These are phyloP conservation scores for Samia ricini DNA, from an alignment of 1,140 invertebrate species.

Conservation along the genomic window DNA sequence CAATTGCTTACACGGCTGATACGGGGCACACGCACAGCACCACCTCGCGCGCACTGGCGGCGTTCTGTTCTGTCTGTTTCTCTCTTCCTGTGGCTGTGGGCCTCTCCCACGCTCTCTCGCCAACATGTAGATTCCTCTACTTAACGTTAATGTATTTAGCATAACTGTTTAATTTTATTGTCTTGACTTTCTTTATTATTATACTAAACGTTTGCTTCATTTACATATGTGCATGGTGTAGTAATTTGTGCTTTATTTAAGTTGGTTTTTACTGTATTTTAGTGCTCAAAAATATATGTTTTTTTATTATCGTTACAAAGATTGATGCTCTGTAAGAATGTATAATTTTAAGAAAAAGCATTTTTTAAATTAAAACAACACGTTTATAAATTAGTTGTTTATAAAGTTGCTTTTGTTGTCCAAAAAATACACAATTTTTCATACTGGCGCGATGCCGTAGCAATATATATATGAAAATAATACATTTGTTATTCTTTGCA, in stretches of 20 bases:
- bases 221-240: conserved; percentile 6
- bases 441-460: no score
- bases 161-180: conserved; percentile 1
- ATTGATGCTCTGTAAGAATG: no score
- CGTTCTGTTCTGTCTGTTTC: conserved; percentile 76
- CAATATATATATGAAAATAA: no score
- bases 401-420: no score
- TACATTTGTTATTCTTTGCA: no score
- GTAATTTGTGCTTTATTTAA: not conserved
- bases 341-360: no score
- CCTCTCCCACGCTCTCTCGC: conserved; percentile 64
- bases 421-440: no score
- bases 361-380: no score
- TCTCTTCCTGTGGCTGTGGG: conserved; percentile 78
- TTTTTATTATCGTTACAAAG: no score
- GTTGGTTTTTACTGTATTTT: not conserved
- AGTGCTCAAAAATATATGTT: no score
- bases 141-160: conserved; percentile 20
- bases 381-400: no score
- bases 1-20: conserved; percentile 67
- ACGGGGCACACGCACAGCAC: conserved; percentile 55
- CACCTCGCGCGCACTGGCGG: conserved; percentile 58
- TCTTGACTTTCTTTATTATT: not conserved
- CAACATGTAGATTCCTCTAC: conserved; percentile 43
- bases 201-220: not conserved